These are phyloP conservation scores for Atlantisia rogersi DNA, from an alignment of 2,113 vertebrate species.

Conservation along the genomic window DNA sequence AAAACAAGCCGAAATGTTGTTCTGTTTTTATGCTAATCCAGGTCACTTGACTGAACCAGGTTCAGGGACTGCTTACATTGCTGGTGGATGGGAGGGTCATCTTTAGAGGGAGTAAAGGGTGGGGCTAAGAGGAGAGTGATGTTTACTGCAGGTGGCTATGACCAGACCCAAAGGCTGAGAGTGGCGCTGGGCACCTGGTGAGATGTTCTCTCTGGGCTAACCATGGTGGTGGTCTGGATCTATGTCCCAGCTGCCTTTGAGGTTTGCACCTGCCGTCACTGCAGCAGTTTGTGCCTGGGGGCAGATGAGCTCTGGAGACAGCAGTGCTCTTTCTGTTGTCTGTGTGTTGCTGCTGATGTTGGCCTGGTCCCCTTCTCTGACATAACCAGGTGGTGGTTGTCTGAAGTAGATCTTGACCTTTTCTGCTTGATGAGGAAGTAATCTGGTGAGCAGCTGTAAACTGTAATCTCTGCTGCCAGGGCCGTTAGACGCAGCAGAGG, in stretches of 20 bases:
- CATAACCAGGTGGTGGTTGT: background rate
- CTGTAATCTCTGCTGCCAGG: background rate
- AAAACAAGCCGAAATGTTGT: background rate
- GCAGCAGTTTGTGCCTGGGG: accelerated
- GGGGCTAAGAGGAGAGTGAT: background rate
- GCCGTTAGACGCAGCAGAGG: background rate
- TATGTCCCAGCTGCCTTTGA: background rate
- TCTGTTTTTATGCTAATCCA: background rate
- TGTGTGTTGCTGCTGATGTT: background rate
- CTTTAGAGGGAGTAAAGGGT: background rate
- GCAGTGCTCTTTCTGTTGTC: accelerated
- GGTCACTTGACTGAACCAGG: background rate
- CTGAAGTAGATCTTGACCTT: background rate
- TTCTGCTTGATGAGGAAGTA: background rate
- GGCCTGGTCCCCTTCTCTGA: background rate
- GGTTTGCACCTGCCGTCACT: background rate
- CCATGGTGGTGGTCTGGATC: accelerated
- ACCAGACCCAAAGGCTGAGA: background rate
- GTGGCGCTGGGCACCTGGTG: accelerated
- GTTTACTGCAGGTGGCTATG: background rate
- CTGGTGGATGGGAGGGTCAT: background rate
- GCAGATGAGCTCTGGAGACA: accelerated
- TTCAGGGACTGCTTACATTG: background rate
- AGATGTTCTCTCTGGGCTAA: background rate
- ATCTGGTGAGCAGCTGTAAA: background rate